These are phyloP conservation scores for Spodoptera exigua DNA, from an alignment of 2,888 invertebrate species.

Conservation along the genomic window DNA sequence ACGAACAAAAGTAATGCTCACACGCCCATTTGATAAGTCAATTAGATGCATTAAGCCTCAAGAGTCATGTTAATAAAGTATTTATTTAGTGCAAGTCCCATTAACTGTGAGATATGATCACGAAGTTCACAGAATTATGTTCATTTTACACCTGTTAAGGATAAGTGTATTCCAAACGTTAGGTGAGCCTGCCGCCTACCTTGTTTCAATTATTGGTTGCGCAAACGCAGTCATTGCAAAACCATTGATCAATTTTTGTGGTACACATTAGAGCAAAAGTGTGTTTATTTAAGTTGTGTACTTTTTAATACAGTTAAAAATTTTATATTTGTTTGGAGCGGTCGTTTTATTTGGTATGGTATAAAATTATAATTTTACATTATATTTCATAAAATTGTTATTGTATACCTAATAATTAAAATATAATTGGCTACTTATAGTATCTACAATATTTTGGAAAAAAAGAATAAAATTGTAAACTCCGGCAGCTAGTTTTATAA, in stretches of 20 bases:
- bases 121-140: slow-evolving; percentile 35
- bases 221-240: slow-evolving; percentile 27
- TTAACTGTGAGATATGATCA: slow-evolving; percentile 45
- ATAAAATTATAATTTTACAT: no score
- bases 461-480: no score
- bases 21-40: slow-evolving; percentile 49
- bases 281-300: no score
- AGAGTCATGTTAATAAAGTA: slow-evolving; percentile 20
- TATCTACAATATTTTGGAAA: no score
- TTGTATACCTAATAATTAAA: no score
- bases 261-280: not conserved
- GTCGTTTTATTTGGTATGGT: no score
- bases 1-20: slow-evolving; percentile 42
- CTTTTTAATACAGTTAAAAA: no score
- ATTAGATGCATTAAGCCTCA: slow-evolving; percentile 37
- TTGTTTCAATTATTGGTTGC: slow-evolving; percentile 36
- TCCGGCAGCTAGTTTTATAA: no score
- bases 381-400: no score
- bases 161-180: slow-evolving; percentile 24
- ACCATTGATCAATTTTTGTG: slow-evolving; percentile 34
- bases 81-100: slow-evolving; percentile 36
- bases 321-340: no score
- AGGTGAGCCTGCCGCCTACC: slow-evolving; percentile 18
- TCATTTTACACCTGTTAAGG: slow-evolving; percentile 47
- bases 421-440: no score